A percentile compares a stretch with the other conserved stretches of the same genome.
Evolutionary conservation across 2,113 vertebrate species (phyloP).

Genomic region (Pteronura brasiliensis): DNA sequence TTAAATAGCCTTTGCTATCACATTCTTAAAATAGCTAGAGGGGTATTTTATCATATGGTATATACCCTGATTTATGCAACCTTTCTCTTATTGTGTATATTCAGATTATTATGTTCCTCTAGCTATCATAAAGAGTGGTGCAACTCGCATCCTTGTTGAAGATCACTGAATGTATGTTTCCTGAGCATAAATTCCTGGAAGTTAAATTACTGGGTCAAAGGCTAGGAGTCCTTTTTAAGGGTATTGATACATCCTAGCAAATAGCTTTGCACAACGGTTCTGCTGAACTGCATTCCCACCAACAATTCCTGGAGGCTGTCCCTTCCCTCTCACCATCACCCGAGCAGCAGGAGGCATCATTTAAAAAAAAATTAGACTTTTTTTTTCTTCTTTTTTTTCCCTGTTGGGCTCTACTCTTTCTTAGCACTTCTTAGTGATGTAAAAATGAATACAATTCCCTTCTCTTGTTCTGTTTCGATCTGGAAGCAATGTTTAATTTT

Average conservation of each 20-base stretch:
- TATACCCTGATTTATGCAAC: neutral
- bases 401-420: neutral
- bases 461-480: neutral
- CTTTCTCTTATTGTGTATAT: neutral
- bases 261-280: neutral
- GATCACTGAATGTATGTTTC: conserved; percentile 33
- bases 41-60: neutral
- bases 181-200: conserved; percentile 62
- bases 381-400: neutral
- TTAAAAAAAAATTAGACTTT: neutral
- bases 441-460: neutral
- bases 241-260: conserved; percentile 12
- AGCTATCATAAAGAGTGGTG: neutral
- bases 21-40: neutral
- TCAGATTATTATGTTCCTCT: neutral
- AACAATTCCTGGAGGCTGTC: neutral
- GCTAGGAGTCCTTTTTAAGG: neutral
- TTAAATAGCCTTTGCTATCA: neutral
- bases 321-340: neutral
- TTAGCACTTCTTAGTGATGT: neutral
- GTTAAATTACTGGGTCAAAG: conserved; percentile 52
- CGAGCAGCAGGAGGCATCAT: neutral
- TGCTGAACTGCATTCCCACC: neutral
- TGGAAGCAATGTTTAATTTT: conserved; percentile 40
- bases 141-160: neutral